phyloP scores from a whole-genome alignment of 2,113 vertebrate species.

The Vimba vimba region DNA sequence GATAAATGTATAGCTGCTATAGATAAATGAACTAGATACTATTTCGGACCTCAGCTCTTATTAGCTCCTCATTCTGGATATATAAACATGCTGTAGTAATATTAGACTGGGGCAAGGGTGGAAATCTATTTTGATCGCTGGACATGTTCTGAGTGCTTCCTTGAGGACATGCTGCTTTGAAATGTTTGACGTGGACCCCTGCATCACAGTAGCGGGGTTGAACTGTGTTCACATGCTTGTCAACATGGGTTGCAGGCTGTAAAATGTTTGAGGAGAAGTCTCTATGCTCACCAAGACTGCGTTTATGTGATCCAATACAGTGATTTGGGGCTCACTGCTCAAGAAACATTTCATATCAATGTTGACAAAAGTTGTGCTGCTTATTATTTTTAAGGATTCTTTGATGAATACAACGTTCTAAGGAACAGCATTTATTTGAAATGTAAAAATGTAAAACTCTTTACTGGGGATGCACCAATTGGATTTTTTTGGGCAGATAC shows the following conservation, averaged over 20 bases:
- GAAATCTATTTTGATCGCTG: constrained; percentile 17
- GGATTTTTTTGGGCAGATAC: too few relatives aligned
- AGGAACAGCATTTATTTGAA: not conserved
- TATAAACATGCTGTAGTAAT: not conserved
- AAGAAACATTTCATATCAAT: too few relatives aligned
- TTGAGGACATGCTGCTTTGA: constrained; percentile 22
- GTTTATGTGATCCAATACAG: not conserved
- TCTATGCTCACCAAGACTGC: not conserved
- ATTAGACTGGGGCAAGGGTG: constrained; percentile 24
- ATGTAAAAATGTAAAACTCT: not conserved
- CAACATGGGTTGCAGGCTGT: not conserved
- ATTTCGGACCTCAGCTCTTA: not conserved
- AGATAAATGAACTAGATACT: not conserved
- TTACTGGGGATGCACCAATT: too few relatives aligned
- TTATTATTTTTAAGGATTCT: too few relatives aligned
- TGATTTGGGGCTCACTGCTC: not conserved
- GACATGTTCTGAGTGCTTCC: constrained; percentile 2
- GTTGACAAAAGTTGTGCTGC: too few relatives aligned
- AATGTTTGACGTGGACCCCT: constrained; percentile 10
- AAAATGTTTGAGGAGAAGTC: not conserved
- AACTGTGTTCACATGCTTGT: not conserved
- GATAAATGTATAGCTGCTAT: not conserved
- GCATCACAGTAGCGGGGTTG: not conserved
- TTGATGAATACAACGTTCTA: too few relatives aligned
- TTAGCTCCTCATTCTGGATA: not conserved